phyloP scores from a whole-genome alignment of 2,888 invertebrate genomes.

The Ormyrus pomaceus region DNA sequence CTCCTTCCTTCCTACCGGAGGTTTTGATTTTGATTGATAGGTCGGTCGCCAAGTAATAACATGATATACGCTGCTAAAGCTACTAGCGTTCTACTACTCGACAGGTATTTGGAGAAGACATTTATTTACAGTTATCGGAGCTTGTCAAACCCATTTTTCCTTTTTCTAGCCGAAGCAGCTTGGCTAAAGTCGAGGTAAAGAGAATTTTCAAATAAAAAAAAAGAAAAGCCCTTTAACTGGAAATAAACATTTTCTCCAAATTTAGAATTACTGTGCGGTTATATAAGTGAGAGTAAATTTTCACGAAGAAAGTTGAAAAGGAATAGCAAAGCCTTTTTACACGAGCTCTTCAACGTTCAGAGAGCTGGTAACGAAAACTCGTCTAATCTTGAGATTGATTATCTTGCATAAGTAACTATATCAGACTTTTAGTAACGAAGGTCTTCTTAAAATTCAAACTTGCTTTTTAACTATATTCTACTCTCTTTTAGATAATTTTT shows the following conservation, averaged over 20 bases:
- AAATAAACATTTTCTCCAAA: slow-evolving; percentile 17
- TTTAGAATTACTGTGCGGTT: slow-evolving; percentile 34
- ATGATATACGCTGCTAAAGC: slow-evolving; percentile 15
- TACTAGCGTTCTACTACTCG: slow-evolving; percentile 35
- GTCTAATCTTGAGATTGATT: slow-evolving; percentile 39
- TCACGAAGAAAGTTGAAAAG: slow-evolving; percentile 10
- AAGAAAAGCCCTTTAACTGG: background rate
- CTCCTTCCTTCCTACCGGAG: slow-evolving; percentile 70
- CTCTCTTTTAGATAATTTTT: slow-evolving; percentile 32
- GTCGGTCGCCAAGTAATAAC: slow-evolving; percentile 44
- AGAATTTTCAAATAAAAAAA: too few relatives aligned
- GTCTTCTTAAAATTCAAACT: background rate
- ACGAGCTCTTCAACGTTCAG: slow-evolving; percentile 23
- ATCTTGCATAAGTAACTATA: slow-evolving; percentile 21
- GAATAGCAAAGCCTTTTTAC: slow-evolving; percentile 22
- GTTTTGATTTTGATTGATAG: slow-evolving; percentile 64
- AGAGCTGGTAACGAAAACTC: slow-evolving; percentile 22
- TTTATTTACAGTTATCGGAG: background rate
- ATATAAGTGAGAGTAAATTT: slow-evolving; percentile 35
- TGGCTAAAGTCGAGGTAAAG: too few relatives aligned
- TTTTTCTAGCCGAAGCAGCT: too few relatives aligned
- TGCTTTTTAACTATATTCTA: slow-evolving; percentile 12
- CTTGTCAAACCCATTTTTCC: background rate
- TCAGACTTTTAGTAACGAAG: slow-evolving; percentile 15
- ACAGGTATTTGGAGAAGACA: background rate